A percentile compares a stretch with the other conserved stretches of the same genome.
phyloP scores from a whole-genome alignment of 2,797 vertebrate species.

The Onychomys arenicola region DNA sequence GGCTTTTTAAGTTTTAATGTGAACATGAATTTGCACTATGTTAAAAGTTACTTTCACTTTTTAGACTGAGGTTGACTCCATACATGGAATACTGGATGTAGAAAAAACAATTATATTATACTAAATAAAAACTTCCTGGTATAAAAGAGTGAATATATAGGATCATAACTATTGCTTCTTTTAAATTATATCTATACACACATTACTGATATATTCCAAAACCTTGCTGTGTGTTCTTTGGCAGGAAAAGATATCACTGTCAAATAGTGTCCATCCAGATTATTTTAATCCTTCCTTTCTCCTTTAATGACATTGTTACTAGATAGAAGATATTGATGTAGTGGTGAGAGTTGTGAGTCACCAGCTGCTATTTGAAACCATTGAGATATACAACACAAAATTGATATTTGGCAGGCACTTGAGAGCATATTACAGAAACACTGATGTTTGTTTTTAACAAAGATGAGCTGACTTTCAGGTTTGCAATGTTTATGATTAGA shows the following conservation, averaged over 20 bases:
- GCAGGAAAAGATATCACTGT: slow-evolving; percentile 1
- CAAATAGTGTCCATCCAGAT: slow-evolving; percentile 27
- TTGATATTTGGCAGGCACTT: slow-evolving; percentile 55
- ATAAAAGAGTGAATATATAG: not conserved
- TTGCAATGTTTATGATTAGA: not conserved
- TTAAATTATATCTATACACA: not conserved
- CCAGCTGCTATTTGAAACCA: slow-evolving; percentile 25
- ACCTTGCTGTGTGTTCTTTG: not conserved
- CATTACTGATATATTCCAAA: not conserved
- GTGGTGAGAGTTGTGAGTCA: not conserved
- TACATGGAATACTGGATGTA: not conserved
- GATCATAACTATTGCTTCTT: not conserved
- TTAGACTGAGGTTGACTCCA: too few species aligned
- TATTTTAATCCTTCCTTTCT: not conserved
- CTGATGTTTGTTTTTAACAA: slow-evolving; percentile 59
- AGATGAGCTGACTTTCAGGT: slow-evolving; percentile 59
- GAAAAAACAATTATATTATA: not conserved
- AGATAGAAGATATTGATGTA: not conserved
- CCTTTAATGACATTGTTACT: slow-evolving; percentile 17
- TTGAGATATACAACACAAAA: slow-evolving; percentile 7
- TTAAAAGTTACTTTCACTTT: not conserved
- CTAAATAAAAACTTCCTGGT: not conserved
- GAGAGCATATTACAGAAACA: slow-evolving; percentile 47
- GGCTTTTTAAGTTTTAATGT: not conserved
- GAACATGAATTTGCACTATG: not conserved